phyloP scores from a whole-genome alignment of 2,888 invertebrate species.

The Philonicus albiceps region DNA sequence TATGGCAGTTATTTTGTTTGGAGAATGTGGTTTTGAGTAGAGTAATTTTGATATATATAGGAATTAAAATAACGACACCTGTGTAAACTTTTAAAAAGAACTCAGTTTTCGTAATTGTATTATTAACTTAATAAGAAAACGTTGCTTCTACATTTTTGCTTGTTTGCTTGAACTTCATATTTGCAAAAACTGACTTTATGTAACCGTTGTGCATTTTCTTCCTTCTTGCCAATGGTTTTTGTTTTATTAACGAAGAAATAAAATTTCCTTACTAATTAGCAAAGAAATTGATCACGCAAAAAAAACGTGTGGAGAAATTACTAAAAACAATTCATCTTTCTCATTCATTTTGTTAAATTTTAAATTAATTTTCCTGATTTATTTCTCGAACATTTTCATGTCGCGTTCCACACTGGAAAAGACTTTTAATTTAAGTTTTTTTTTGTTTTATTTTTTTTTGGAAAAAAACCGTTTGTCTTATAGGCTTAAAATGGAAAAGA shows the following conservation, averaged over 20 bases:
- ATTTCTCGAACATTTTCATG: neutral
- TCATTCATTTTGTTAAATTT: neutral
- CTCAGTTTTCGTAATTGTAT: neutral
- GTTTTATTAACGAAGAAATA: neutral
- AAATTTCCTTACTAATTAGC: neutral
- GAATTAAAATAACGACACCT: neutral
- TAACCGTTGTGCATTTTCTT: neutral
- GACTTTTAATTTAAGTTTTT: neutral
- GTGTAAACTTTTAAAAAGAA: neutral
- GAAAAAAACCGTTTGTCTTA: neutral
- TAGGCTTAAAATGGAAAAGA: neutral
- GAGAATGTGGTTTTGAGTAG: neutral
- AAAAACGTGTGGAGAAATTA: neutral
- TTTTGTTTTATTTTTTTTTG: neutral
- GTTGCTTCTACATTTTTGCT: neutral
- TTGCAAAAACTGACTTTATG: neutral
- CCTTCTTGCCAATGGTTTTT: neutral
- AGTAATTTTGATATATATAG: neutral
- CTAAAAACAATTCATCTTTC: neutral
- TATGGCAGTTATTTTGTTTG: neutral
- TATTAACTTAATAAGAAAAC: neutral
- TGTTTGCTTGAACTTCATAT: neutral
- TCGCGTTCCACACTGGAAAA: neutral
- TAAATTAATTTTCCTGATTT: neutral
- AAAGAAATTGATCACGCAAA: neutral